Evolutionary conservation across 2,797 vertebrate species (phyloP).

Genomic region (Brotula barbata): DNA sequence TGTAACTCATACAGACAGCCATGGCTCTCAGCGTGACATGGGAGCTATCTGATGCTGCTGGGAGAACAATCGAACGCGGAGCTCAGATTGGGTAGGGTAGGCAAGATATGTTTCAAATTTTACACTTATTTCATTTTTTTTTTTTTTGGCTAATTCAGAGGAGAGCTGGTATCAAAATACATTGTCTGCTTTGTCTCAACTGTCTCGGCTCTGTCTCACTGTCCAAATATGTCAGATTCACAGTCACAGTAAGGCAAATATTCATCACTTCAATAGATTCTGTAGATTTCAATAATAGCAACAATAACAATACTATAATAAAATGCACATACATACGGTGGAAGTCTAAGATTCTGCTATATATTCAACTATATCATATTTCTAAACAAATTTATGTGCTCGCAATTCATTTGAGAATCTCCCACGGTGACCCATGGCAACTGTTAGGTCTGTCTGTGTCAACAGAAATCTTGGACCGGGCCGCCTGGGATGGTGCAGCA

Average conservation of each 20-base stretch:
- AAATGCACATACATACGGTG: too few species aligned
- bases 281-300: too few species aligned
- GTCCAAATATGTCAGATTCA: too few species aligned
- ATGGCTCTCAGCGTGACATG: slow-evolving; percentile 58
- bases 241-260: too few species aligned
- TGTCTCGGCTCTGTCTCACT: too few species aligned
- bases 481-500: slow-evolving; percentile 29
- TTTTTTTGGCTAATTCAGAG: too few species aligned
- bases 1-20: slow-evolving; percentile 75
- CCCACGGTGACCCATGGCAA: slow-evolving; percentile 71
- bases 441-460: slow-evolving; percentile 74
- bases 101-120: not conserved
- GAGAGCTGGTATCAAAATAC: too few species aligned
- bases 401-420: slow-evolving; percentile 52
- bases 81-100: slow-evolving; percentile 65
- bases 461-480: slow-evolving; percentile 73
- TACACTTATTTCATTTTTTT: too few species aligned
- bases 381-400: too few species aligned
- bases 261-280: too few species aligned
- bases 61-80: slow-evolving; percentile 42
- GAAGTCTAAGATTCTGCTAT: not conserved
- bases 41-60: slow-evolving; percentile 53
- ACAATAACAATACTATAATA: too few species aligned
- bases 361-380: slow-evolving; percentile 37
- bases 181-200: too few species aligned